phyloP scores from a whole-genome alignment of 30 jellyfish, hydroid and myxozoan species.

The Hydra vulgaris region DNA sequence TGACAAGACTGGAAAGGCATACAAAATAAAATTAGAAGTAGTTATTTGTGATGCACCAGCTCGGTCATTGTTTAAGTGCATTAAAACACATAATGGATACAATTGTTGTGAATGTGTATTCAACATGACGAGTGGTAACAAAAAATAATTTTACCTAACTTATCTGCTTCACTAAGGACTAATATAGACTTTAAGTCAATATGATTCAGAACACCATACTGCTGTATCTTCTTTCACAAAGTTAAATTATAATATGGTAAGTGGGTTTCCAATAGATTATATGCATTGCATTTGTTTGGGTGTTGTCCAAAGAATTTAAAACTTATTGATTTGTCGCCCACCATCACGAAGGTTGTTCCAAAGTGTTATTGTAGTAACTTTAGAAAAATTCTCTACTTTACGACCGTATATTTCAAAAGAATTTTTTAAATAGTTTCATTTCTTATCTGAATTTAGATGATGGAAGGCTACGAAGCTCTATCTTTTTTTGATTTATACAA shows the following conservation, averaged over 20 bases:
- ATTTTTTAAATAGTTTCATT: conserved; percentile 19
- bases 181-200: background rate
- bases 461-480: conserved; percentile 41
- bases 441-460: conserved; percentile 8
- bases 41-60: conserved; percentile 40
- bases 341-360: conserved; percentile 10
- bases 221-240: conserved; percentile 4
- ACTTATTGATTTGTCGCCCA: conserved; percentile 1
- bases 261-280: conserved; percentile 1
- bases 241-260: conserved; percentile 1
- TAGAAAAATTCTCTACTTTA: conserved; percentile 1
- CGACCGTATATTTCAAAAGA: conserved; percentile 17
- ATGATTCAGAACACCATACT: conserved; percentile 10
- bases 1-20: background rate
- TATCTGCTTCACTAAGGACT: background rate
- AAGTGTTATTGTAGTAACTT: conserved; percentile 11
- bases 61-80: conserved; percentile 26
- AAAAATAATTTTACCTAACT: background rate
- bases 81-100: conserved; percentile 18
- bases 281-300: conserved; percentile 21
- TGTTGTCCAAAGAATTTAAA: conserved; percentile 1
- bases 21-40: background rate
- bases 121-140: conserved; percentile 9
- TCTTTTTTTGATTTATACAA: conserved; percentile 31
- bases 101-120: conserved; percentile 23